These are phyloP conservation scores for Astur gentilis DNA, from an alignment of 2,113 vertebrate species.

Conservation along the genomic window DNA sequence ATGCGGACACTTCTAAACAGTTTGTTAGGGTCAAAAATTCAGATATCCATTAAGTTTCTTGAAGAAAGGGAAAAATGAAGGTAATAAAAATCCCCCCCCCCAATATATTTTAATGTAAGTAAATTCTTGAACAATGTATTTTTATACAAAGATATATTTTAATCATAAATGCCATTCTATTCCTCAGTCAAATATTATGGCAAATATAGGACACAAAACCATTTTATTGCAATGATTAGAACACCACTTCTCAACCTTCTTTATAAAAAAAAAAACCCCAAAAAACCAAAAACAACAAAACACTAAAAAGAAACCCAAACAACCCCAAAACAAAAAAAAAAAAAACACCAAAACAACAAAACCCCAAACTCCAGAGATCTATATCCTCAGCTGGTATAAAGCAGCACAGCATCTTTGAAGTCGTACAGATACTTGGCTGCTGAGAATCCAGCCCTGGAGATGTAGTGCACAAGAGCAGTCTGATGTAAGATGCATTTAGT, in stretches of 20 bases:
- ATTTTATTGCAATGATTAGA: conserved; percentile 26
- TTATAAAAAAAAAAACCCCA: background rate
- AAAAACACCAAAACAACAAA: background rate
- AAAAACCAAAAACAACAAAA: background rate
- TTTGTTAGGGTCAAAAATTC: background rate
- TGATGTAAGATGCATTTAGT: background rate
- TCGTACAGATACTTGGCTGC: background rate
- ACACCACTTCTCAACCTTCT: background rate
- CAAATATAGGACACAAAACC: background rate
- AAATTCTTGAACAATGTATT: conserved; percentile 46
- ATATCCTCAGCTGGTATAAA: background rate
- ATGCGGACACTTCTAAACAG: background rate
- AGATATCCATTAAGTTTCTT: background rate
- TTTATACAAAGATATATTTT: conserved; percentile 54
- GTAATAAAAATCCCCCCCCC: background rate
- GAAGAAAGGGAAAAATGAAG: background rate
- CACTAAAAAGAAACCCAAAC: background rate
- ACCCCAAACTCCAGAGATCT: background rate
- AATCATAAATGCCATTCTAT: conserved; percentile 27
- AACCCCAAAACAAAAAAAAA: background rate
- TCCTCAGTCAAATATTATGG: conserved; percentile 16
- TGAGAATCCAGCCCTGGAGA: background rate
- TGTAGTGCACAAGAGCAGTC: background rate
- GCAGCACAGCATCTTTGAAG: background rate
- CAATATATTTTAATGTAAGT: conserved; percentile 25